phyloP scores from a whole-genome alignment of 2,888 invertebrate genomes.

The Drosophila greeni region DNA sequence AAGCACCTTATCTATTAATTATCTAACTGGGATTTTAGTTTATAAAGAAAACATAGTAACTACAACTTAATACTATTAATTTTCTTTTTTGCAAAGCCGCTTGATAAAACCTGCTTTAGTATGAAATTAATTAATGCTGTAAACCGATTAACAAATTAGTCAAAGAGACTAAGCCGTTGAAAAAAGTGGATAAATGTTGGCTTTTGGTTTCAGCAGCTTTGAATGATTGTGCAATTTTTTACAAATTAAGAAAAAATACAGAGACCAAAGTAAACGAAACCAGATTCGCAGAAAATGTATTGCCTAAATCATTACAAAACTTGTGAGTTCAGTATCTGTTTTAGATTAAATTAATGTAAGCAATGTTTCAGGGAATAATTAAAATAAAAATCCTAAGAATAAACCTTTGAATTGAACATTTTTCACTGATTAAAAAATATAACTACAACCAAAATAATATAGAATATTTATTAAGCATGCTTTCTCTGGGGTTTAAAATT shows the following conservation, averaged over 20 bases:
- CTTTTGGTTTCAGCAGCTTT: conserved; percentile 23
- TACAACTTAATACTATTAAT: neutral
- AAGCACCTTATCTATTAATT: neutral
- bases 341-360: neutral
- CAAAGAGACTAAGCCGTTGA: conserved; percentile 28
- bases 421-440: no score
- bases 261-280: conserved; percentile 23
- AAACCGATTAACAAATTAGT: conserved; percentile 48
- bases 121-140: conserved; percentile 33
- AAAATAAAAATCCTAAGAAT: no score
- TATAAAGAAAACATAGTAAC: neutral
- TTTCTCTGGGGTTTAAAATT: neutral
- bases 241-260: conserved; percentile 8
- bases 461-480: neutral
- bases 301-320: neutral
- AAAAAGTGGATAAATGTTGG: conserved; percentile 12
- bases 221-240: conserved; percentile 28
- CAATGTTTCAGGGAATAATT: neutral
- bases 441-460: neutral
- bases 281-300: conserved; percentile 8
- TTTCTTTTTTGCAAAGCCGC: neutral
- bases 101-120: conserved; percentile 1
- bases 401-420: no score
- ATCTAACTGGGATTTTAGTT: no score
- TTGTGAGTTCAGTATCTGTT: neutral